Percentiles rank a stretch among this genome's conserved stretches.
Evolutionary conservation across 2,888 invertebrate genomes (phyloP).

Genomic region (Troides aeacus): DNA sequence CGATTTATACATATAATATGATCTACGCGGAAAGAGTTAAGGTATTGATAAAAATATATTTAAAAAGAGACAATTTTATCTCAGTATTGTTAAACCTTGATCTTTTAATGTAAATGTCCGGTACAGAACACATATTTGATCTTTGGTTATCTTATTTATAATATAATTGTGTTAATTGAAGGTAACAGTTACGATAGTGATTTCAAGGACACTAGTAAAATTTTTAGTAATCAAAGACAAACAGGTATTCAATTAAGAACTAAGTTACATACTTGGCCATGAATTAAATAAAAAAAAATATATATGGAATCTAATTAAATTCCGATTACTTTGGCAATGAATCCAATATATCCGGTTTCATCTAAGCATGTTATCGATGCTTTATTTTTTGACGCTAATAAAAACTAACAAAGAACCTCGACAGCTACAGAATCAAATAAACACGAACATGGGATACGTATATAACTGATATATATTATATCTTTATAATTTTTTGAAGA

Average conservation of each 20-base stretch:
- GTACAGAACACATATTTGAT: background rate
- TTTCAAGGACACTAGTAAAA: too few relatives aligned
- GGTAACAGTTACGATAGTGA: too few relatives aligned
- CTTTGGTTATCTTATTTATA: background rate
- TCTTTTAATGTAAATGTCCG: background rate
- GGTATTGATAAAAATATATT: background rate
- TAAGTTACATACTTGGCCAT: too few relatives aligned
- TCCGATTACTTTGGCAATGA: constrained; percentile 21
- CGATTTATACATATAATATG: background rate
- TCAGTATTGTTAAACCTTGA: background rate
- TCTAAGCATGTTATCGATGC: too few relatives aligned
- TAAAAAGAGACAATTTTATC: background rate
- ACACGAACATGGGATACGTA: too few relatives aligned
- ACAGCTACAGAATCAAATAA: too few relatives aligned
- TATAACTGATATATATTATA: too few relatives aligned
- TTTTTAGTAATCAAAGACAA: too few relatives aligned
- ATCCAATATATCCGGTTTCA: constrained; percentile 30
- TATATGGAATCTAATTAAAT: constrained; percentile 12
- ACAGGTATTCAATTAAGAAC: too few relatives aligned
- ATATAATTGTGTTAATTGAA: background rate
- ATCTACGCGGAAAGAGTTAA: background rate
- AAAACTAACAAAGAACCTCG: too few relatives aligned
- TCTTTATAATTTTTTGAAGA: too few relatives aligned
- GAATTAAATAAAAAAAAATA: background rate
- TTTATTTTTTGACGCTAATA: too few relatives aligned